Evolutionary conservation across 2,113 vertebrate genomes (phyloP).

Genomic region (Montifringilla adamsi): DNA sequence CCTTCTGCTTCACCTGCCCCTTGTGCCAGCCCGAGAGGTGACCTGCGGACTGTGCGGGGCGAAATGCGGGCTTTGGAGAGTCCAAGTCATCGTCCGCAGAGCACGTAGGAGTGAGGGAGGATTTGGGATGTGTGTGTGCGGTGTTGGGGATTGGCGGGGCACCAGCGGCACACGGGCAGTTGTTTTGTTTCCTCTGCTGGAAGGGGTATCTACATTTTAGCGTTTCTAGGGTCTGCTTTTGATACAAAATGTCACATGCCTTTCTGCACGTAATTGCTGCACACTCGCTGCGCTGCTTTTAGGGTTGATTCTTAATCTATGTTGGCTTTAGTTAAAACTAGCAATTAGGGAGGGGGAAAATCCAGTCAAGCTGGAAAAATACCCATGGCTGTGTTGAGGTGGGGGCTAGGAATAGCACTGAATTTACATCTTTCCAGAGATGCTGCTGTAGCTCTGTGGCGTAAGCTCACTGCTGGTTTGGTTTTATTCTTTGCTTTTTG

Average conservation of each 20-base stretch:
- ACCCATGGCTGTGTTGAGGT: background rate
- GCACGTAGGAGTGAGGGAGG: background rate
- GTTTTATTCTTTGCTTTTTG: background rate
- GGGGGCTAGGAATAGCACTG: background rate
- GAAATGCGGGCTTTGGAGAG: background rate
- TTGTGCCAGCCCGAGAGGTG: background rate
- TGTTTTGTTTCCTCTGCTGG: background rate
- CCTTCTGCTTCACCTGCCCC: background rate
- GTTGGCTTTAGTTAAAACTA: background rate
- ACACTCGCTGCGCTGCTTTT: background rate
- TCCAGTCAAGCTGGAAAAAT: constrained; percentile 44
- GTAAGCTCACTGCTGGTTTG: background rate
- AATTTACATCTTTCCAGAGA: background rate
- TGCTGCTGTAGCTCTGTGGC: background rate
- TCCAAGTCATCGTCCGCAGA: background rate
- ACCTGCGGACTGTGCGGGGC: background rate
- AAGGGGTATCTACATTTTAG: background rate
- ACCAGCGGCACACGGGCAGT: background rate
- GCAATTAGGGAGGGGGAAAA: constrained; percentile 20
- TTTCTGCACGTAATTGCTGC: background rate
- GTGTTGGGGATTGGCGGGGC: background rate
- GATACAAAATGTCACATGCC: background rate
- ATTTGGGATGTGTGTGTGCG: background rate
- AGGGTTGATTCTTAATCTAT: background rate
- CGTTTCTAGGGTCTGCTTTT: background rate